A percentile compares a stretch with the other conserved stretches of the same genome.
Evolutionary conservation across 2,888 invertebrate species (phyloP).

Genomic region (Leptura quadrifasciata): DNA sequence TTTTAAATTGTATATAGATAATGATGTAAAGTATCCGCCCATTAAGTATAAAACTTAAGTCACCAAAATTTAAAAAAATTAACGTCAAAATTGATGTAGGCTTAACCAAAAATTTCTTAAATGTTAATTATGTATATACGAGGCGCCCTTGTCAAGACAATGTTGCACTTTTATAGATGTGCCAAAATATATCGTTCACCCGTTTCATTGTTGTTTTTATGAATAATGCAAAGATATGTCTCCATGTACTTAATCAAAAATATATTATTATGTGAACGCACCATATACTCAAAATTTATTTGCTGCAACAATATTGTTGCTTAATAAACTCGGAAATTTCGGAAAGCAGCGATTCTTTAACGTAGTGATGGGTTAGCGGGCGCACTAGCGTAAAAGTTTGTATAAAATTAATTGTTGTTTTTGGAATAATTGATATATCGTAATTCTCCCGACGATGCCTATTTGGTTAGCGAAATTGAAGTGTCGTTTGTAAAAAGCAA

Average conservation of each 20-base stretch:
- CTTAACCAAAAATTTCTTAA: constrained; percentile 12
- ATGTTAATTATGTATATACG: constrained; percentile 29
- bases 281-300: neutral
- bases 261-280: neutral
- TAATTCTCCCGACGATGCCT: too few relatives aligned
- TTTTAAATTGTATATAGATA: constrained; percentile 45
- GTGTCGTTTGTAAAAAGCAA: too few relatives aligned
- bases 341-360: too few relatives aligned
- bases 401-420: too few relatives aligned
- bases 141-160: constrained; percentile 40
- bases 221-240: neutral
- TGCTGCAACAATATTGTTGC: too few relatives aligned
- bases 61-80: constrained; percentile 22
- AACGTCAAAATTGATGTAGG: constrained; percentile 26
- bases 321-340: too few relatives aligned
- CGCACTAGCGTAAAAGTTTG: too few relatives aligned
- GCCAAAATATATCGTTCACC: constrained; percentile 43
- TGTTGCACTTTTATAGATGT: constrained; percentile 51
- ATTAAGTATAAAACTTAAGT: constrained; percentile 55
- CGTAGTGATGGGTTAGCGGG: too few relatives aligned
- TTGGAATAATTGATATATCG: too few relatives aligned
- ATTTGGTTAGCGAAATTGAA: too few relatives aligned
- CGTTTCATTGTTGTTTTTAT: constrained; percentile 9
- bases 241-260: neutral
- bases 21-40: constrained; percentile 64